Base-by-base conservation (phyloP, 2,113 vertebrate species). In the Manacus vitellinus region DNA sequence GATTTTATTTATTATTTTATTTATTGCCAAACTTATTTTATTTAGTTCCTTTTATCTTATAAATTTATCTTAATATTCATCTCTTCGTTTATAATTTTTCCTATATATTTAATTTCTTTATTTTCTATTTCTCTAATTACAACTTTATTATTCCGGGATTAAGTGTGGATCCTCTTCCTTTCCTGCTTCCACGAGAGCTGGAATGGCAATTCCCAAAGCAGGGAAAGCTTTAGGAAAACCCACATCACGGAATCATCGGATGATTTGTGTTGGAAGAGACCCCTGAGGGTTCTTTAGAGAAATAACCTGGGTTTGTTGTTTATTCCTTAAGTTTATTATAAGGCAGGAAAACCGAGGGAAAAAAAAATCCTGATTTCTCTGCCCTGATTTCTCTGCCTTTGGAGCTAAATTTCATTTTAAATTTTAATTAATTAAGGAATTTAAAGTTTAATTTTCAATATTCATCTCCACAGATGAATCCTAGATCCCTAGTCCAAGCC, bases 381-480 rank as follows among this genome's bases (percentile, higher is more conserved):
- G 17, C 6, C 4, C 35, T 30, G 4, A 68, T 88, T 88, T 77
- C 39, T 51, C 1, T 51, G 56, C 35, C 20, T 86, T n/a, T 19
- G 23, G 10, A 41, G 33, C 39, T 65, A 43, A 86, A 93, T 72
- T 27, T 66, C 23, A 33, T 58, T 74, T 67, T 8, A 59, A 39
- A 39, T n/a, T 59, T n/a, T 27, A 59, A n/a, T 73, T 73, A 19
- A 58, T 73, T 13, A 44, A 58, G 31, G 14, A 37, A 49, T 33
- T 44, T 28, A 8, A 51, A 35, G 51, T 68, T 39, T 19, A 24
- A 31, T 63, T 84, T 66, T 62, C 33, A 71, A 11, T 46, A 31
- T 10, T 8, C 31, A 3, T 49, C 21, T 10, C 21, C 2, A 0
- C 41, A 54, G 49, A 4, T 30, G 35, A 35, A 35, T 35, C 35